Base-by-base conservation (phyloP, 1,140 invertebrate genomes). In the Leptonema lineaticorne region DNA sequence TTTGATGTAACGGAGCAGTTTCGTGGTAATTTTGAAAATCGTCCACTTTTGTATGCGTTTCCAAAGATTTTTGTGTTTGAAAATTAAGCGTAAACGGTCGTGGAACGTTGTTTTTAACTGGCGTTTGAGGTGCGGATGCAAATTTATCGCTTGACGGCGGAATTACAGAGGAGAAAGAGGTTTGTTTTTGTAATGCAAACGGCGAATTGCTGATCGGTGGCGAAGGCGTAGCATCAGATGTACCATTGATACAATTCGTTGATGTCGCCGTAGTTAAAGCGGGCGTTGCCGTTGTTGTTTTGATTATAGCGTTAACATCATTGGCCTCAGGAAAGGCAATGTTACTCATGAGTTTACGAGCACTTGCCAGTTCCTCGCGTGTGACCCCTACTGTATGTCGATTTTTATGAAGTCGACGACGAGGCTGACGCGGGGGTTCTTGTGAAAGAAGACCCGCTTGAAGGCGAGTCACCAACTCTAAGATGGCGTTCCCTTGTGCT, bases 341-440 rank as follows among this genome's bases (percentile, higher is more conserved):
- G 69, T 90, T 84, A 73, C 91, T 86, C 41, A 93, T 83, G 74
- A 90, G 86, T 59, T 87, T 85, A 46, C 91, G 82, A 0, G 92
- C 92, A 69, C 88, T 85, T 0, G 87, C 90, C 24, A 94, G 77
- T 73, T 94, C 92, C 75, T 92, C 91, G 1, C 84, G 82, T 2
- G 88, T 92, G 1, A 93, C 92, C 16, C 90, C 91, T 2, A 94
- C 90, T 0, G 92, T 94, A 74, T 93, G 90, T 2, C 92, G 82
- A 29, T 85, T 85, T 28, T 83, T 82, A 30, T 86, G 82, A 64
- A 76, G 80, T 22, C 82, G 79, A 1, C 82, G 75, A 14, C 77
- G 74, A 2, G 75, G 73, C 7, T 66, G 67, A n/a, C 76, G 74
- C 77, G 76, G 65, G 75, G 76, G 56, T 22, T 78, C 79, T 63